Evolutionary conservation across 2,113 vertebrate genomes (phyloP), one percentile per base, ranked within the genome.

Genomic region (Pyxicephalus adspersus): DNA sequence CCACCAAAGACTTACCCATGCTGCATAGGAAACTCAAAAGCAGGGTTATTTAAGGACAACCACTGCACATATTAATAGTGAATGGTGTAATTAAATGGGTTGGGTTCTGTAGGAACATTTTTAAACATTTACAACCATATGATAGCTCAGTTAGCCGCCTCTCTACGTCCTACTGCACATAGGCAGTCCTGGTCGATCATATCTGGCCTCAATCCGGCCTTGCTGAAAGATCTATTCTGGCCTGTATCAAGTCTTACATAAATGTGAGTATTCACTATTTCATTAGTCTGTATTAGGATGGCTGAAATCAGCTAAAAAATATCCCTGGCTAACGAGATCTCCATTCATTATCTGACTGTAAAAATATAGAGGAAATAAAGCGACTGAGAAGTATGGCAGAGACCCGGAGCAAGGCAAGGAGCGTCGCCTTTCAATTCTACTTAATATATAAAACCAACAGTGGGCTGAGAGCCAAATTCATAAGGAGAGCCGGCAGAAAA

Each of bases 321-420:
- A 38, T 85, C 87, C 85, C 72, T 83, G 88, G 87, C 90, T 92
- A 93, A 93, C 91, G 88, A 90, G 90, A 90, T 89, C 88, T 87
- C 90, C 90, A 91, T 93, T 92, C 85, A 92, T 94, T 94, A 92
- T 92, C 89, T 88, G 86, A 91, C 90, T 88, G 89, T 90, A 91
- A 84, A 88, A 90, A 91, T 90, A 87, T 88, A 88, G 60, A 91
- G 91, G 86, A 89, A 91, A 91, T 92, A 90, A 88, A 87, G 88
- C 64, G 76, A 88, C 83, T 60, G 18, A 54, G 31, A 22, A 87
- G 87, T 85, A 54, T 83, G 78, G 87, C 89, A 89, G 89, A 90
- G 89, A 89, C 87, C 89, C 89, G 87, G 84, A 38, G 1, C 88
- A 89, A 89, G 89, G 85, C 84, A 85, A 82, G 83, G 57, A 87